Base-by-base conservation (phyloP, 2,113 vertebrate species). In the Rhabdomys dilectus region DNA sequence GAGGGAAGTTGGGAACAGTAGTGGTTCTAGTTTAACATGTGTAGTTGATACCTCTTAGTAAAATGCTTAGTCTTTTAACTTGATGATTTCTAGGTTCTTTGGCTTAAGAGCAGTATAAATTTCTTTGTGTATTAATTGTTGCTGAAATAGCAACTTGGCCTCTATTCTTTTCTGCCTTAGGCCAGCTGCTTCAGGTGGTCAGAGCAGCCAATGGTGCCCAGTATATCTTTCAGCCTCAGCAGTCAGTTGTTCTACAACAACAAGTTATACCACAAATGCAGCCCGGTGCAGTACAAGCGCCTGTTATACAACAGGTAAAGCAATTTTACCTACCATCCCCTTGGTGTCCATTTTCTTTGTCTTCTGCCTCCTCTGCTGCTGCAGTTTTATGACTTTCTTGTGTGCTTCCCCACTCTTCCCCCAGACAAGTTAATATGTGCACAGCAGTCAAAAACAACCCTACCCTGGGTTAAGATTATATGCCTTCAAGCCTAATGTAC, bases 301-400 rank as follows among this genome's bases (percentile, higher is more conserved):
- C 99, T 8, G 99, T 99, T 95, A 99, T 99, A 98, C 99, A 99
- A 96, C 99, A 99, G 99, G 99, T 99, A 99, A 98, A 92, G 94
- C 60, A 68, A 7, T 31, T 36, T 73, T 62, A 0, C 72, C 13
- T 53, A 29, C 0, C 7, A 39, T 58, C 24, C 51, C n/a, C 16
- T 7, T 7, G 70, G 73, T 85, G 19, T 42, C n/a, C 81, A 45
- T 31, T 29, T 84, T 45, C 39, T 76, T 45, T 34, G 13, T 36
- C 78, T 34, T 29, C 42, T 77, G 45, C 45, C 48, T 48, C 45
- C 34, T 2, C 48, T 53, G 31, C 48, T 31, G 5, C 31, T 78
- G 7, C 15, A 17, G 13, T 13, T 78, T 48, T 92, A 2, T 75
- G 19, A 45, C 66, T 76, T 88, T 48, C 64, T 56, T 88, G 6